Percentiles rank a stretch among this genome's conserved stretches.
These are phyloP conservation scores for Listronotus oregonensis DNA, from an alignment of 1,140 invertebrate genomes.

Conservation along the genomic window DNA sequence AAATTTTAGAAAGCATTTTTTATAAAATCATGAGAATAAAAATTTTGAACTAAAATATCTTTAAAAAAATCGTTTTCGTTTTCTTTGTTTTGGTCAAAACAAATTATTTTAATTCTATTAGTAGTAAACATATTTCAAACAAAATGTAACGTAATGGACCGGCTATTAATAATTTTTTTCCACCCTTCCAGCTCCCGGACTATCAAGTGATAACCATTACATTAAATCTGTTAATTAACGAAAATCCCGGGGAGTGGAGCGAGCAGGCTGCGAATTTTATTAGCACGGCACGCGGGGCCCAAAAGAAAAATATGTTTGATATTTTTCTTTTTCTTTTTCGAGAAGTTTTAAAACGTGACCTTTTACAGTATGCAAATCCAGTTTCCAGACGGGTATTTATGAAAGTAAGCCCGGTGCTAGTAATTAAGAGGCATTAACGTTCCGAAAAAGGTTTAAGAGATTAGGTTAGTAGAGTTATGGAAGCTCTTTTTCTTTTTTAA, in stretches of 20 bases:
- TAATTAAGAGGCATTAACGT: slow-evolving; percentile 28
- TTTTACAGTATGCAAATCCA: slow-evolving; percentile 22
- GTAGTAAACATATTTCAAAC: no score
- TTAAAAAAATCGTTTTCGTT: no score
- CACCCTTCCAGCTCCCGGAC: no score
- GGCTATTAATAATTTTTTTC: no score
- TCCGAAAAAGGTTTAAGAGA: slow-evolving; percentile 10
- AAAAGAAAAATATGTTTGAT: slow-evolving; percentile 25
- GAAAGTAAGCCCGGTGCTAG: slow-evolving; percentile 23
- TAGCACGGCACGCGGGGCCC: neutral
- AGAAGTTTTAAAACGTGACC: slow-evolving; percentile 14
- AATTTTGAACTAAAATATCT: no score
- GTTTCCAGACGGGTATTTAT: slow-evolving; percentile 18
- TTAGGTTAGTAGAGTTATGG: slow-evolving; percentile 6
- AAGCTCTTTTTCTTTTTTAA: neutral
- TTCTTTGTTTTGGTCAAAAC: no score
- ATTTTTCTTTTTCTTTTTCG: slow-evolving; percentile 15
- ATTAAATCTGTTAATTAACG: slow-evolving; percentile 15
- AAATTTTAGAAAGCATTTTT: no score
- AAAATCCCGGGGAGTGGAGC: slow-evolving; percentile 6
- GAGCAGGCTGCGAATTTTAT: neutral
- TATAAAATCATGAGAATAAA: no score
- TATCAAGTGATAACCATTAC: no score
- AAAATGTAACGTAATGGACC: no score
- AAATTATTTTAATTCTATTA: no score